These are phyloP conservation scores for Petrolisthes cinctipes DNA, from an alignment of 2,888 invertebrate genomes.

Conservation along the genomic window DNA sequence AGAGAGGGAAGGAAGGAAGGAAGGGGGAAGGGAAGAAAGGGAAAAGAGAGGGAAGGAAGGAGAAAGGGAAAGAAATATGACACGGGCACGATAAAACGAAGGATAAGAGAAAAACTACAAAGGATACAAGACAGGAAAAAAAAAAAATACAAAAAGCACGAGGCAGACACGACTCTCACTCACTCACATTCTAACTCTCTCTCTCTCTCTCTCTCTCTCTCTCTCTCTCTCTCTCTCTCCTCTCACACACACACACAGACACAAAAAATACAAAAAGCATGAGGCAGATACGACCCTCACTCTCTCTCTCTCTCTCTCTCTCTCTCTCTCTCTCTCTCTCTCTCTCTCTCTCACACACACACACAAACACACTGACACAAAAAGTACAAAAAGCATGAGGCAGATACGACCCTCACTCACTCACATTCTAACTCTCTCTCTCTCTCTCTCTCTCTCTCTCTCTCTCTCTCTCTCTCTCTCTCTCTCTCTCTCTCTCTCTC, in stretches of 20 bases:
- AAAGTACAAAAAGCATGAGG: background rate
- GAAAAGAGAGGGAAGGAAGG: too few relatives aligned
- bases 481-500: too few relatives aligned
- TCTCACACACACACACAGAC: too few relatives aligned
- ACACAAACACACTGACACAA: too few relatives aligned
- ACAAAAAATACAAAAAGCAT: background rate
- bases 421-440: too few relatives aligned
- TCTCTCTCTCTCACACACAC: background rate
- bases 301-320: slow-evolving; percentile 6
- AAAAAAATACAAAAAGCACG: background rate
- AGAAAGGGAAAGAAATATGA: background rate
- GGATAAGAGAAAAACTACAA: background rate
- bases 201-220: too few relatives aligned
- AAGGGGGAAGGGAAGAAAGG: too few relatives aligned
- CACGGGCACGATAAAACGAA: background rate
- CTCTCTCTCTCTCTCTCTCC: too few relatives aligned
- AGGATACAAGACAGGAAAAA: background rate
- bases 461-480: too few relatives aligned
- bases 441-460: too few relatives aligned
- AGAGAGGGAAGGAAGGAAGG: too few relatives aligned
- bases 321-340: background rate
- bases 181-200: too few relatives aligned
- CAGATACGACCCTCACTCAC: background rate
- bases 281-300: background rate
- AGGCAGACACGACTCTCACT: background rate